Base-by-base conservation (phyloP, 2,888 invertebrate genomes). In the Drosophila colorata region DNA sequence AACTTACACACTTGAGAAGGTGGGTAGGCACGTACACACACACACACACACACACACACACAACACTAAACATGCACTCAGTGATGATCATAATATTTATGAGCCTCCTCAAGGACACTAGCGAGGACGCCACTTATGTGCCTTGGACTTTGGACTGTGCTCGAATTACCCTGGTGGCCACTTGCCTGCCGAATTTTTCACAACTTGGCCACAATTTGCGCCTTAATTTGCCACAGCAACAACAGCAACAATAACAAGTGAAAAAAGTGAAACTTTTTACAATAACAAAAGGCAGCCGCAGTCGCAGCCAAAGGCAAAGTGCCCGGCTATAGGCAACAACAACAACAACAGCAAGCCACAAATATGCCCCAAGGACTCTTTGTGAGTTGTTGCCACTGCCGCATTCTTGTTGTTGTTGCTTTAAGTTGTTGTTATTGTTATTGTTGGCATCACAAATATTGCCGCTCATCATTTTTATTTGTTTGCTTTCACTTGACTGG, bases 181-280 rank as follows among this genome's bases (percentile, higher is more conserved):
- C 87, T 87, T 88, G 68, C 41, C 47, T 14, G 78, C 49, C 65
- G 68, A 65, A 80, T 73, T 85, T 78, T 78, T 81, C 80, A 75
- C 87, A 75, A 88, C 81, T 88, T 87, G 87, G 86, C 89, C 86
- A 87, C 89, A 89, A 89, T 87, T 89, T 89, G 80, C 76, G 87
- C 89, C 86, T 89, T 87, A 89, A 89, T 89, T 89, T 89, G 78
- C 79, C 75, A 69, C 85, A 80, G 66, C 58, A 55, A 56, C 78
- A 73, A 43, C 66, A 64, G 49, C 61, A 68, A 58, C 58, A 72
- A 37, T 14, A 37, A 14, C 7, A 37, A n/a, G 2, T 23, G 44
- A 74, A 79, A 72, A 68, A 80, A 84, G 77, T 80, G 57, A 80
- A 80, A 84, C 77, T 80, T 80, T 87, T 64, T 79, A 74, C 74